Conservation (phyloP, 2,888 invertebrate genomes). For the Sarcophaga variegata region DNA sequence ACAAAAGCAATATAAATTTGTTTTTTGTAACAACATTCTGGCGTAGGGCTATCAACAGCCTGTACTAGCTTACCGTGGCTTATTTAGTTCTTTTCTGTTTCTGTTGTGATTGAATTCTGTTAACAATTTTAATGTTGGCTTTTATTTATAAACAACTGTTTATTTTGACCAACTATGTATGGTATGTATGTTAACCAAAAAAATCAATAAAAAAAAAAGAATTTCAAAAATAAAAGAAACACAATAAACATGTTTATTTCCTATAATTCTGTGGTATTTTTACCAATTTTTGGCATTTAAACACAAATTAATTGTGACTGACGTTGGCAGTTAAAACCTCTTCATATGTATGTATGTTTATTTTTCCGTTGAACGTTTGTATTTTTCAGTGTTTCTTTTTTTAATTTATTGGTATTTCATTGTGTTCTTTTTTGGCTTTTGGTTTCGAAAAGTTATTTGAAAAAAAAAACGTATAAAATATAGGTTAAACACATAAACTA, state of each 20-base stretch:
- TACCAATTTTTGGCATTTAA: slow-evolving; percentile 27
- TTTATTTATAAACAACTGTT: slow-evolving; percentile 50
- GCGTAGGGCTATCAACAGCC: no score
- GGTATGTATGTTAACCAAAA: slow-evolving; percentile 34
- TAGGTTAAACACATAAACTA: slow-evolving; percentile 26
- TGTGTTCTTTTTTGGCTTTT: slow-evolving; percentile 5
- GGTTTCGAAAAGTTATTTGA: background rate
- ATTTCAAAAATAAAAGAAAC: background rate
- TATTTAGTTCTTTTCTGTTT: no score
- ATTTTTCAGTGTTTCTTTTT: background rate
- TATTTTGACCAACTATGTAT: slow-evolving; percentile 51
- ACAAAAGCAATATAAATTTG: no score
- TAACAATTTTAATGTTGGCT: slow-evolving; percentile 19
- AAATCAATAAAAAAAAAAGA: background rate
- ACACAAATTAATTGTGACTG: background rate
- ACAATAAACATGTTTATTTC: slow-evolving; percentile 31
- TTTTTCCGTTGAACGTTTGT: no score
- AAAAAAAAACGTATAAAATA: slow-evolving; percentile 1
- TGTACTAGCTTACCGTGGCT: no score
- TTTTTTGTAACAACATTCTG: no score
- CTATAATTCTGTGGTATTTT: slow-evolving; percentile 23
- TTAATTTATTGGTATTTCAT: background rate
- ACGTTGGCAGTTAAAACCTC: no score
- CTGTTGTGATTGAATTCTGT: no score
- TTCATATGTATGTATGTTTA: no score